phyloP scores from a whole-genome alignment of 2,113 vertebrate genomes.

The Prionailurus bengalensis region DNA sequence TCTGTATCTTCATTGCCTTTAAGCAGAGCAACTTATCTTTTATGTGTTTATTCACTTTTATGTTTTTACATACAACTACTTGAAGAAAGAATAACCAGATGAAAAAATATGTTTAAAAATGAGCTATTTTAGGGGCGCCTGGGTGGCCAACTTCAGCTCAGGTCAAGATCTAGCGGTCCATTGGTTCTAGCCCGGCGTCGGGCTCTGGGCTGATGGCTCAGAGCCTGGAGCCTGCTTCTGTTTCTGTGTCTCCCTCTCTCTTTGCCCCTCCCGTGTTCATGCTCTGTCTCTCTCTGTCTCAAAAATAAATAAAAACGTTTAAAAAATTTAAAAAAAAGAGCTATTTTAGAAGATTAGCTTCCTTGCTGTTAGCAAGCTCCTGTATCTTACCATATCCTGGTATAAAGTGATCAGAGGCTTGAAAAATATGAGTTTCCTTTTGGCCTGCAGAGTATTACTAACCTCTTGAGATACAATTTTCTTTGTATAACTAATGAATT shows the following conservation, averaged over 20 bases:
- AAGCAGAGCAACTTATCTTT: neutral
- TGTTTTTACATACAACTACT: neutral
- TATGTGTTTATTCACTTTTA: neutral
- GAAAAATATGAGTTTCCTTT: neutral
- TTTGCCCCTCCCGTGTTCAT: no score
- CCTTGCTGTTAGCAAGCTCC: neutral
- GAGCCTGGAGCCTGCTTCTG: no score
- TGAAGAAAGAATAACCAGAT: neutral
- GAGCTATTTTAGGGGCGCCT: neutral
- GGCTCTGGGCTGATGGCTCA: no score
- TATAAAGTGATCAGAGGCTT: neutral
- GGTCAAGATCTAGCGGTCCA: no score
- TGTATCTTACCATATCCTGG: neutral
- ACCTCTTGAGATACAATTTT: neutral
- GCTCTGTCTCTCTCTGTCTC: no score
- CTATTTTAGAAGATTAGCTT: slow-evolving; percentile 19
- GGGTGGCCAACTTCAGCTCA: no score
- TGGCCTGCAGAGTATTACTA: neutral
- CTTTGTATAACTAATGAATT: neutral
- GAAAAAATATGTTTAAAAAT: neutral
- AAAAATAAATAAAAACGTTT: no score
- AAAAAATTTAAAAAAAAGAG: neutral
- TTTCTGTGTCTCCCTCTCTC: no score
- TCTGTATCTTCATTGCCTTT: neutral
- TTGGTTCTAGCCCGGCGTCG: no score